These are phyloP conservation scores for Grallaria varia DNA, from an alignment of 2,113 vertebrate genomes.

Conservation along the genomic window DNA sequence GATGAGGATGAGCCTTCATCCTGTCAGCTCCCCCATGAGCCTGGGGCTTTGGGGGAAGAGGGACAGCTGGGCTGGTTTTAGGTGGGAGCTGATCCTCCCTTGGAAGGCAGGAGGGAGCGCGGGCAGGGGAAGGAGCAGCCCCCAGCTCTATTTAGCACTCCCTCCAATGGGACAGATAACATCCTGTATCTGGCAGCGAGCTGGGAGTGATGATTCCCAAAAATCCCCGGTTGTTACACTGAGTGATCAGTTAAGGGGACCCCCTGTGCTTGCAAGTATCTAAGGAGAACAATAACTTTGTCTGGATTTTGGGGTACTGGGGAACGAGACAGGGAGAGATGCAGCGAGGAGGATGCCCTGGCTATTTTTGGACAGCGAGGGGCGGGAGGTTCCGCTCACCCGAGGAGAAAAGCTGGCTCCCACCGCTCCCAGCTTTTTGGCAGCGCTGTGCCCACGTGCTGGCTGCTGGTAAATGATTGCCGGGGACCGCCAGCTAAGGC, in stretches of 20 bases:
- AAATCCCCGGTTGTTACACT: background rate
- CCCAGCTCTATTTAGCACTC: background rate
- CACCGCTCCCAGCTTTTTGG: background rate
- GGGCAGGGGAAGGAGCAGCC: background rate
- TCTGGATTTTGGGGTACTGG: background rate
- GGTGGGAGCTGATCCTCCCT: background rate
- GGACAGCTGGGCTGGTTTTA: background rate
- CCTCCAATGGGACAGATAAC: background rate
- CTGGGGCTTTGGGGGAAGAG: background rate
- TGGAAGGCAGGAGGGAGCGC: background rate
- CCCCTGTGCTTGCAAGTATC: background rate
- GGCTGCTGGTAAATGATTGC: slow-evolving; percentile 50
- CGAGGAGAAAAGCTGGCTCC: rapidly evolving
- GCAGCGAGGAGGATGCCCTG: rapidly evolving
- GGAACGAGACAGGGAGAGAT: background rate
- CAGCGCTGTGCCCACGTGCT: rapidly evolving
- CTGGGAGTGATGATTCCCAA: background rate
- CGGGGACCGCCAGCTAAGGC: rapidly evolving
- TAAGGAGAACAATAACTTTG: background rate
- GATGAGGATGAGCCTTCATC: background rate
- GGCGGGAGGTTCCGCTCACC: rapidly evolving
- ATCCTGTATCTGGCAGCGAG: rapidly evolving
- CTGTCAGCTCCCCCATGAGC: rapidly evolving
- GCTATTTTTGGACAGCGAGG: background rate
- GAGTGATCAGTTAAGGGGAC: rapidly evolving